Evolutionary conservation across 2,113 vertebrate genomes (phyloP), one percentile per base, ranked within the genome.

Genomic region (Onychostoma macrolepis): DNA sequence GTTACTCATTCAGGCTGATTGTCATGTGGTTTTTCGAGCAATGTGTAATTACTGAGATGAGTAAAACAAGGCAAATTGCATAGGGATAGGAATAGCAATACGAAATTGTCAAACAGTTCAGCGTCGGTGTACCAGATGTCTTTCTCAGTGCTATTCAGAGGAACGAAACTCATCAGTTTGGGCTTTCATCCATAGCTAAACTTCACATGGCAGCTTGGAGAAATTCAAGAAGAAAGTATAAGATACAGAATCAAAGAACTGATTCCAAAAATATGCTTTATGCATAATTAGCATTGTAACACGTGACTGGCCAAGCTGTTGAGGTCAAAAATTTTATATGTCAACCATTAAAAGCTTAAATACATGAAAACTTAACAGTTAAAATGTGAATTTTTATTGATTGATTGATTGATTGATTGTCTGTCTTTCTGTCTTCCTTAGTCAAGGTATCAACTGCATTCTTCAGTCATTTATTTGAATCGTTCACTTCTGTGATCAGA

Each of bases 121-220:
- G 80, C 15, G 45, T 53, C 80, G 50, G 85, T 45, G 30, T 28
- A 69, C 89, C 89, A 88, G 84, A 87, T 88, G 84, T 85, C 67
- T 88, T 83, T 79, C 19, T 83, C n/a, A 61, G 41, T 12, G 5
- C 9, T 72, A 45, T 86, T 86, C 67, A 74, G 45, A 63, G 8
- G 53, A 86, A 36, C 19, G 15, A 84, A 84, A 84, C 78, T 74
- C 87, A 87, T 85, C 86, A 75, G 24, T 63, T 28, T 45, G 83
- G 78, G 78, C 45, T 81, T 53, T 83, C 7, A 53, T 56, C 78
- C 87, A 88, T 77, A 38, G 48, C 48, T 81, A 74, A 81, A 81
- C 43, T 45, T 38, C 7, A 36, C 28, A 58, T 24, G 13, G 65
- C 11, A 28, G 12, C 61, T 85, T 61, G 19, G 21, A n/a, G 19